A percentile compares a stretch with the other conserved stretches of the same genome.
Conservation (phyloP, 2,113 vertebrate species). For the Martes martes region DNA sequence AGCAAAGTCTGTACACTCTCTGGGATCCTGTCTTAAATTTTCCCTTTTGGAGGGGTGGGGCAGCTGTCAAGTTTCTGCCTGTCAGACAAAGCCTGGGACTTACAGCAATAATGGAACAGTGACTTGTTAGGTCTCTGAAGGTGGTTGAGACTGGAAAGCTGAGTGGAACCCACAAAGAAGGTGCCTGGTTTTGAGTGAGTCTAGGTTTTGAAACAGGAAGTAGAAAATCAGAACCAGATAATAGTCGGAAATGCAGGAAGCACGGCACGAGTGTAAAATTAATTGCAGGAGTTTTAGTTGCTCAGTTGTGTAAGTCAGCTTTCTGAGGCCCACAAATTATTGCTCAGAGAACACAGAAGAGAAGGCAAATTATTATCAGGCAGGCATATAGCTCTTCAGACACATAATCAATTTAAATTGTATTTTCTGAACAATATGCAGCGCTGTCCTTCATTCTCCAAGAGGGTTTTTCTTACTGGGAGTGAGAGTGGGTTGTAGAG, state of each 20-base stretch:
- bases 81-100: not conserved
- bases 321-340: constrained; percentile 38
- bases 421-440: constrained; percentile 29
- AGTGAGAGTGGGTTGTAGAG: not conserved
- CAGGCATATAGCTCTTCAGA: constrained; percentile 30
- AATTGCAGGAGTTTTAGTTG: constrained; percentile 43
- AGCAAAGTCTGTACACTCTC: constrained; percentile 51
- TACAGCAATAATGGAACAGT: not conserved
- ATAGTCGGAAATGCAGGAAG: constrained; percentile 31
- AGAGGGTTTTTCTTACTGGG: not conserved
- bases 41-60: not conserved
- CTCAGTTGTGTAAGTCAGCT: constrained; percentile 32
- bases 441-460: not conserved
- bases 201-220: constrained; percentile 37
- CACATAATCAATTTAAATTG: constrained; percentile 43
- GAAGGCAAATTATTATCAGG: constrained; percentile 53
- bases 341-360: constrained; percentile 33
- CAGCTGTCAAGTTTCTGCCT: not conserved
- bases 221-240: constrained; percentile 69
- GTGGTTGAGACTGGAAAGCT: not conserved
- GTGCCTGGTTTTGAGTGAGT: constrained; percentile 18
- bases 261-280: constrained; percentile 38
- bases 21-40: constrained; percentile 56
- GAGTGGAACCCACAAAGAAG: not conserved
- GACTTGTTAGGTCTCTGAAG: constrained; percentile 3